Conservation (phyloP, 1,140 invertebrate species). For the Drosophila watanabei region DNA sequence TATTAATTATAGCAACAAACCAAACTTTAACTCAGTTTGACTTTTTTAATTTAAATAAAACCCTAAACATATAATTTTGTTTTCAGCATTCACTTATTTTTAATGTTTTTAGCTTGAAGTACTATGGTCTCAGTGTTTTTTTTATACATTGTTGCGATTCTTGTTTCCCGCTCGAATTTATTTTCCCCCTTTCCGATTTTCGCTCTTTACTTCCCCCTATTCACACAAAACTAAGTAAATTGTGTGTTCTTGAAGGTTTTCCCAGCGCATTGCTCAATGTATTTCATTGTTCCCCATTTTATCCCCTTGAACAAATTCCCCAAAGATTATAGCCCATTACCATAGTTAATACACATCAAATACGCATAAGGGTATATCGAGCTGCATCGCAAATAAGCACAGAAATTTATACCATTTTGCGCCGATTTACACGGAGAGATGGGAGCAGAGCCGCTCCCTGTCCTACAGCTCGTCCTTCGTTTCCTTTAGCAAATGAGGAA, state of each 20-base stretch:
- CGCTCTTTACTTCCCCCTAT: background rate
- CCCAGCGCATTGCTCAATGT: conserved; percentile 8
- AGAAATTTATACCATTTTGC: conserved; percentile 47
- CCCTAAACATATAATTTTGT: too few species aligned
- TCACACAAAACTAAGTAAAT: background rate
- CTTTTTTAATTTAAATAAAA: too few species aligned
- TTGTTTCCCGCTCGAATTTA: background rate
- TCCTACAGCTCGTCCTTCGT: background rate
- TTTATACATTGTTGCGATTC: background rate
- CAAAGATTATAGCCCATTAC: background rate
- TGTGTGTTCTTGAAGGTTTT: background rate
- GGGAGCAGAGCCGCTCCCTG: conserved; percentile 6
- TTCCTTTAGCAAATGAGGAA: conserved; percentile 33
- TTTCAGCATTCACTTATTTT: too few species aligned
- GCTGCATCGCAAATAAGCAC: conserved; percentile 37
- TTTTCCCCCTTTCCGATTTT: conserved; percentile 1
- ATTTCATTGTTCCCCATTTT: background rate
- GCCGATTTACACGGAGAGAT: conserved; percentile 46
- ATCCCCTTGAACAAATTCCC: conserved; percentile 1
- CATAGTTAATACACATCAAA: conserved; percentile 20
- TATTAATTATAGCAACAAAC: too few species aligned
- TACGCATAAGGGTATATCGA: conserved; percentile 22
- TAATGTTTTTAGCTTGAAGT: background rate
- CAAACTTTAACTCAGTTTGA: too few species aligned
- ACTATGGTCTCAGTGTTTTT: too few species aligned